These are phyloP conservation scores for Numida meleagris DNA, from an alignment of 2,113 vertebrate species.

Conservation along the genomic window DNA sequence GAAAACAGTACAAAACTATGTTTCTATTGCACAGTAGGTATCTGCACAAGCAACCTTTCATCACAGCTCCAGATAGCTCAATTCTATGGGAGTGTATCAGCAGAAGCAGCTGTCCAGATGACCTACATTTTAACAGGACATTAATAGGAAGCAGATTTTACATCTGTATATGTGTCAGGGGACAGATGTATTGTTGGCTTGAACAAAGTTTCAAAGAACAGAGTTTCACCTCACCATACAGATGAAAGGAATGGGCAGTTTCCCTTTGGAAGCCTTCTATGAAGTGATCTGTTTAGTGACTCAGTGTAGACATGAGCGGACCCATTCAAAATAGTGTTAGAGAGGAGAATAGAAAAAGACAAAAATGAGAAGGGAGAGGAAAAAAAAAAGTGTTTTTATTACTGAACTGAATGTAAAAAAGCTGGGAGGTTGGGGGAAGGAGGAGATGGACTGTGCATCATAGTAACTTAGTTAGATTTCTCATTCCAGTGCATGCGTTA, in stretches of 20 bases:
- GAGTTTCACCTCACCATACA: background rate
- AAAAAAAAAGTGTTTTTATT: background rate
- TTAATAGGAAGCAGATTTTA: constrained; percentile 19
- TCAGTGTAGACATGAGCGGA: background rate
- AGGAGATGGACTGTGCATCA: background rate
- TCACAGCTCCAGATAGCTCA: background rate
- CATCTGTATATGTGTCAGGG: background rate
- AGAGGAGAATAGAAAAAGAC: background rate
- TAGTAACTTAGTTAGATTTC: background rate
- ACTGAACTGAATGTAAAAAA: constrained; percentile 7
- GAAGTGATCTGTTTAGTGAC: background rate
- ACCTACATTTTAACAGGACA: background rate
- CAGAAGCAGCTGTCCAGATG: constrained; percentile 3
- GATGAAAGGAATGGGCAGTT: background rate
- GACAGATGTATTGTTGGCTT: background rate
- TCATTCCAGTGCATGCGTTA: background rate
- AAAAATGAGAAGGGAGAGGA: background rate
- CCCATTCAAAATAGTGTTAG: background rate
- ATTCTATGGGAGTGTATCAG: background rate
- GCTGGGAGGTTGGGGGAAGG: background rate
- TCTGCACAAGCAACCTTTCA: background rate
- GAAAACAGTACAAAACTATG: background rate
- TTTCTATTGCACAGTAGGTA: background rate
- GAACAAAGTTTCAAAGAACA: background rate
- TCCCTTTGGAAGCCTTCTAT: background rate